Base-by-base conservation (phyloP, 2,797 vertebrate genomes). In the Ctenopoma multispine region DNA sequence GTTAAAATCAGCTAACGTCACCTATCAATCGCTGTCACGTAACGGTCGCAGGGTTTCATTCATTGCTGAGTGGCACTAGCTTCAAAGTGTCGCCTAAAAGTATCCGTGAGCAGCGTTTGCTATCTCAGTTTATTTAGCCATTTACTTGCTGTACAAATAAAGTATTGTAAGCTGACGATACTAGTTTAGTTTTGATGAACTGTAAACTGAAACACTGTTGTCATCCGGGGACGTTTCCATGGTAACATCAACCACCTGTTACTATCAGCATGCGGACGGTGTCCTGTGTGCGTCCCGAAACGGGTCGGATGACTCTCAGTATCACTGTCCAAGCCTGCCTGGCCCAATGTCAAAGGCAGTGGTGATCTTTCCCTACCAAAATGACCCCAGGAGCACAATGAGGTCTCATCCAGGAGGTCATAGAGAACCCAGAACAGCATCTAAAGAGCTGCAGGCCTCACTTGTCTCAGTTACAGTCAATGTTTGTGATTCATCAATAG, bases 121-220 rank as follows among this genome's bases (percentile, higher is more conserved):
- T 41, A 2, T 1, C n/a, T 2, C 21, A 15, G 24, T 31, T 24
- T 4, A 40, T 20, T 13, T 54, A n/a, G 23, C 3, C 21, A 21
- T 17, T 54, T 29, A 43, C 20, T 55, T 38, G 3, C 0, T 21
- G 36, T 48, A 20, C 4, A 54, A 44, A 14, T 18, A 5, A 54
- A 20, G 2, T 27, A 29, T n/a, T 36, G 48, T 3, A 41, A 13
- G 11, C 4, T 34, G 8, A 4, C n/a, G 29, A 41, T 3, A 43
- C 14, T 12, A 40, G 38, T 49, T 60, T 7, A 46, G 27, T 38
- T 38, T n/a, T 31, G 6, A 20, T 24, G 20, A 27, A 59, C 71
- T 55, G 72, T 58, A 59, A 78, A 82, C 60, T 56, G 60, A 77
- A 65, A 75, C 55, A 48, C 60, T 38, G 75, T 79, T 81, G 81